Percentiles rank a stretch among this genome's conserved stretches.
Conservation (phyloP, 2,797 vertebrate species). For the Phrynocephalus forsythii region DNA sequence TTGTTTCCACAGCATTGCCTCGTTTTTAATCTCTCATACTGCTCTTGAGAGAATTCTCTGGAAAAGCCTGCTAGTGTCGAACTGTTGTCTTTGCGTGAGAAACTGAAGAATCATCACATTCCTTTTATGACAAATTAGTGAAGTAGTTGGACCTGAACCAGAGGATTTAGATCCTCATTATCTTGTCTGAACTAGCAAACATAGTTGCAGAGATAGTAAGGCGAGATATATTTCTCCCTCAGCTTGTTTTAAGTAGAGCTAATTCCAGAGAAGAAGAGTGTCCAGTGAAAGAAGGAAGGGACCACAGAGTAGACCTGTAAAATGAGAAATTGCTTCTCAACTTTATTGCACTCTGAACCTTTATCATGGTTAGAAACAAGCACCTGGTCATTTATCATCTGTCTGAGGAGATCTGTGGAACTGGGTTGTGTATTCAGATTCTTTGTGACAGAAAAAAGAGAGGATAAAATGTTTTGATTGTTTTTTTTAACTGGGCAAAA, state of each 20-base stretch:
- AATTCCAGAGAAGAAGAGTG: constrained; percentile 16
- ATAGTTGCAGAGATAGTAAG: constrained; percentile 44
- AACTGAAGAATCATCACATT: constrained; percentile 1
- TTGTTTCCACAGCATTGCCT: not conserved
- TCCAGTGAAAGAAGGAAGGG: not conserved
- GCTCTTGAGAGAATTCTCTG: constrained; percentile 10
- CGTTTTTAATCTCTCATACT: not conserved
- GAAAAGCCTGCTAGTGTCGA: not conserved
- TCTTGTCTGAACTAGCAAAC: constrained; percentile 47
- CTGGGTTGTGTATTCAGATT: constrained; percentile 57
- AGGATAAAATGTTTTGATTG: constrained; percentile 53
- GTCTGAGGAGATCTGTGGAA: constrained; percentile 58
- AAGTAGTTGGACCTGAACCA: constrained; percentile 37
- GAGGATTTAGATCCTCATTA: constrained; percentile 14
- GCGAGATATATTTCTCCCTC: not conserved
- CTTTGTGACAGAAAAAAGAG: constrained; percentile 59
- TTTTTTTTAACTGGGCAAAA: constrained; percentile 1
- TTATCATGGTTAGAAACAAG: constrained; percentile 59
- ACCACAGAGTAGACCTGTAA: constrained; percentile 39
- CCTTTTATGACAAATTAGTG: constrained; percentile 8
- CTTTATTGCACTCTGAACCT: constrained; percentile 24
- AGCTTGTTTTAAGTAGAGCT: constrained; percentile 45
- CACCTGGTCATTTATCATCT: constrained; percentile 37
- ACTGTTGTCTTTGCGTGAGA: not conserved
- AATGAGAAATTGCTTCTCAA: constrained; percentile 39